A percentile compares a stretch with the other conserved stretches of the same genome.
These are phyloP conservation scores for Neomorphus geoffroyi DNA, from an alignment of 2,797 vertebrate species.

Conservation along the genomic window DNA sequence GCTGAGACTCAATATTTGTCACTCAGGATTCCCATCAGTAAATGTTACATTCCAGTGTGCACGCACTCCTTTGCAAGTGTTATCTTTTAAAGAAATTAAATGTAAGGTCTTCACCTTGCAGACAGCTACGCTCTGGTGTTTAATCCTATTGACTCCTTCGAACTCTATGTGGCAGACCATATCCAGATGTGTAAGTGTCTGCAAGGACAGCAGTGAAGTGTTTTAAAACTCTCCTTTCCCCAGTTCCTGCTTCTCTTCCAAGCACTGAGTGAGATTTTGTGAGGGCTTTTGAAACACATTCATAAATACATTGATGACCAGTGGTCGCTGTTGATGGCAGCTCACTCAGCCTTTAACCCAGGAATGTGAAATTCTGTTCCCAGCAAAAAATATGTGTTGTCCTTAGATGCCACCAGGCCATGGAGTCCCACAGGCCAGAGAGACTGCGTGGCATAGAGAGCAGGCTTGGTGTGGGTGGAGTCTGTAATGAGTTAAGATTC, in stretches of 20 bases:
- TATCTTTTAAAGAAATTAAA: constrained; percentile 45
- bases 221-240: neutral
- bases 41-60: neutral
- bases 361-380: neutral
- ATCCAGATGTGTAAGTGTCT: neutral
- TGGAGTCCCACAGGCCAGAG: neutral
- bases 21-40: neutral
- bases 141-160: constrained; percentile 29
- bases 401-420: neutral
- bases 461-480: neutral
- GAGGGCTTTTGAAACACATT: neutral
- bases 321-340: neutral
- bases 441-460: accelerated
- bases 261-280: neutral
- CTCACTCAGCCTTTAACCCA: neutral
- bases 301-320: neutral
- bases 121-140: constrained; percentile 13
- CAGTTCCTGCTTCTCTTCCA: neutral
- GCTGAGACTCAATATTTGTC: neutral
- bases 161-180: neutral
- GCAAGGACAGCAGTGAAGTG: neutral
- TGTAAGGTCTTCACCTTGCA: constrained; percentile 3
- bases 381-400: neutral
- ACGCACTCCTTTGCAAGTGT: constrained; percentile 18
- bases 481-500: neutral